A percentile compares a stretch with the other conserved stretches of the same genome.
Evolutionary conservation across 1,140 invertebrate species (phyloP).

Genomic region (Panagrolaimus sp.): DNA sequence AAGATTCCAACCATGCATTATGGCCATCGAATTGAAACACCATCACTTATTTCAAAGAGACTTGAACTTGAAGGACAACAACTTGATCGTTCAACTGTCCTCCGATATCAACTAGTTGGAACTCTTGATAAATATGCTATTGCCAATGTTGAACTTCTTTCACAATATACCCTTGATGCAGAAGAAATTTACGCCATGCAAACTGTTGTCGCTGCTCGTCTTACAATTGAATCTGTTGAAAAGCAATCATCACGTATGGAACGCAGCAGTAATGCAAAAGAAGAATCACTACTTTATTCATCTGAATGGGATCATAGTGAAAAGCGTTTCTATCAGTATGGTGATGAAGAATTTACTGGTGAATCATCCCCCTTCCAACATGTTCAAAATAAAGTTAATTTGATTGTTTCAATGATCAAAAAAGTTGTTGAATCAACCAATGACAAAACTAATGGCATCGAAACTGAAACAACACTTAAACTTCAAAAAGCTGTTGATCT

Average conservation of each 20-base stretch:
- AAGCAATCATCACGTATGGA: constrained; percentile 13
- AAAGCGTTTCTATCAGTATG: constrained; percentile 44
- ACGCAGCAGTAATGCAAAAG: constrained; percentile 1
- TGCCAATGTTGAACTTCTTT: constrained; percentile 19
- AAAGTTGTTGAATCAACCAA: neutral
- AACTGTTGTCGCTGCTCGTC: constrained; percentile 16
- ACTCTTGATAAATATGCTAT: constrained; percentile 20
- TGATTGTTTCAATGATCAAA: constrained; percentile 7
- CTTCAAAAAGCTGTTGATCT: constrained; percentile 39
- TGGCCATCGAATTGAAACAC: constrained; percentile 9
- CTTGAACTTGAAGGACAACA: neutral
- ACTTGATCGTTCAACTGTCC: neutral
- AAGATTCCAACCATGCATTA: constrained; percentile 34
- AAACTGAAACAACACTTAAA: constrained; percentile 11
- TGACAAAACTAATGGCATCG: constrained; percentile 25
- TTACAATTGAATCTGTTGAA: constrained; percentile 3
- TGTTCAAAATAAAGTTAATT: constrained; percentile 24
- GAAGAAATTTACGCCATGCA: constrained; percentile 17
- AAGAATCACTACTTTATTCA: constrained; percentile 41
- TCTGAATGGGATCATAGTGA: constrained; percentile 30
- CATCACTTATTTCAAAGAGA: neutral
- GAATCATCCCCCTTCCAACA: constrained; percentile 18
- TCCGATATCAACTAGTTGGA: constrained; percentile 1
- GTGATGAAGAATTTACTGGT: constrained; percentile 32
- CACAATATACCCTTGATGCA: constrained; percentile 21